phyloP scores from a whole-genome alignment of 2,113 vertebrate species.

The Geothlypis trichas region DNA sequence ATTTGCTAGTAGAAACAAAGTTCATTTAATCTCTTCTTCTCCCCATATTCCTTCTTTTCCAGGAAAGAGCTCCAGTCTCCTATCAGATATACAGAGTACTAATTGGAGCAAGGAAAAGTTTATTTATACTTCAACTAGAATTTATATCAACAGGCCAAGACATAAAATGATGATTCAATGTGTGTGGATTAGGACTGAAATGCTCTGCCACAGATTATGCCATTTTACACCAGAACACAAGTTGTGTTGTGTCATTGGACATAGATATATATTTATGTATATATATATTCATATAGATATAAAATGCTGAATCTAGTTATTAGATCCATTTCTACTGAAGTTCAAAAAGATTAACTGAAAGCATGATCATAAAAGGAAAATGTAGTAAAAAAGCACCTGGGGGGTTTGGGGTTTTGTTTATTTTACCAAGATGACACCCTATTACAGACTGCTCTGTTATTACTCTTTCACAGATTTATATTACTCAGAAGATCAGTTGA shows the following conservation, averaged over 20 bases:
- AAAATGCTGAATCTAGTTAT: neutral
- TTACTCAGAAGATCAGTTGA: neutral
- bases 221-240: neutral
- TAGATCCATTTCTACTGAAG: neutral
- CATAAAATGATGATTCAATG: conserved; percentile 11
- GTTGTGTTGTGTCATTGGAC: neutral
- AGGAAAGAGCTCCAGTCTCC: neutral
- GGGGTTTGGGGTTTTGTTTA: accelerated
- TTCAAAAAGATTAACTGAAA: neutral
- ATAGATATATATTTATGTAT: neutral
- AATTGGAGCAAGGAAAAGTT: conserved; percentile 45
- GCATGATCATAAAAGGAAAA: neutral
- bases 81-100: conserved; percentile 20
- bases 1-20: neutral
- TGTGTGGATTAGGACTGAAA: neutral
- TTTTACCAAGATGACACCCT: neutral
- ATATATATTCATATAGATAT: neutral
- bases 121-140: conserved; percentile 16
- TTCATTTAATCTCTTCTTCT: conserved; percentile 34
- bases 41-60: conserved; percentile 6
- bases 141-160: conserved; percentile 4
- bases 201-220: neutral
- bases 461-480: neutral
- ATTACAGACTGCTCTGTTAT: neutral
- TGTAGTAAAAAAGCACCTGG: neutral